These are phyloP conservation scores for Crematogaster levior DNA, from an alignment of 2,888 invertebrate species.

Conservation along the genomic window DNA sequence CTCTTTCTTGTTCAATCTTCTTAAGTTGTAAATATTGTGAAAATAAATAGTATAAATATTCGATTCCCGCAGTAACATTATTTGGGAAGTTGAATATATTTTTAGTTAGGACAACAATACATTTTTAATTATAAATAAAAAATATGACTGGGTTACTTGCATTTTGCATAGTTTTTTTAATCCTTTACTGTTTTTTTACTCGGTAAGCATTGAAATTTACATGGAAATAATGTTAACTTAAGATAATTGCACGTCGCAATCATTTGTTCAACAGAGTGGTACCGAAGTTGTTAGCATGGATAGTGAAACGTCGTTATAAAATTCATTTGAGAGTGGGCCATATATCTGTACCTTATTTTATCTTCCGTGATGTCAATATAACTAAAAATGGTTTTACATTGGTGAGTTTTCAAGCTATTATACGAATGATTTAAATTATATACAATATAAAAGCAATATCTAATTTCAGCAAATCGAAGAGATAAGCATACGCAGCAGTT, in stretches of 20 bases:
- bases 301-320: constrained; percentile 92
- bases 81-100: not conserved
- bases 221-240: not conserved
- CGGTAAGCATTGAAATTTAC: constrained; percentile 86
- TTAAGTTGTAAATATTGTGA: not conserved
- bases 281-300: constrained; percentile 92
- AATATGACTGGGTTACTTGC: constrained; percentile 85
- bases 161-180: constrained; percentile 81
- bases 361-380: constrained; percentile 92
- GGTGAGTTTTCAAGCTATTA: constrained; percentile 86
- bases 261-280: constrained; percentile 88
- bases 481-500: constrained; percentile 94
- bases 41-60: constrained; percentile 1
- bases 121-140: not conserved
- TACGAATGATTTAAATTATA: constrained; percentile 63
- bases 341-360: constrained; percentile 93
- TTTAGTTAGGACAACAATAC: not conserved
- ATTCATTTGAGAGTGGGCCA: constrained; percentile 93
- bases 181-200: constrained; percentile 88
- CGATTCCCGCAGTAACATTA: not conserved
- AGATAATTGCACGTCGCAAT: not conserved
- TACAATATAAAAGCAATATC: constrained; percentile 35
- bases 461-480: constrained; percentile 92
- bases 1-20: not conserved
- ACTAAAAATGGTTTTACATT: constrained; percentile 92